A percentile compares a stretch with the other conserved stretches of the same genome.
Conservation (phyloP, 2,113 vertebrate genomes). For the Ia io region DNA sequence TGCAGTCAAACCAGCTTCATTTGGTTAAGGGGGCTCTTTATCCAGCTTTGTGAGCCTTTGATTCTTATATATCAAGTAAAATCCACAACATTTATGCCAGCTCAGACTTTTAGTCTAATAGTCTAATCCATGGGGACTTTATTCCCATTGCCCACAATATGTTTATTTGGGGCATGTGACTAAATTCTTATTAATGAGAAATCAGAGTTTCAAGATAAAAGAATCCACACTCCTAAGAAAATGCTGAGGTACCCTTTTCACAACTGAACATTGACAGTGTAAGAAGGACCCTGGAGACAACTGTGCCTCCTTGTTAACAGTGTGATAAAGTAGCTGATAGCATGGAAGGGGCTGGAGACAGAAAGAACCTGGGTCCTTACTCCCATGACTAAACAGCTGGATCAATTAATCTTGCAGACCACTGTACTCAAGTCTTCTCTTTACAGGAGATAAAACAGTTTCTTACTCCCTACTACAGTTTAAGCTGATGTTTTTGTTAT, state of each 20-base stretch:
- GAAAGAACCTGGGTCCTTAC: background rate
- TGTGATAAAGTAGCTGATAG: background rate
- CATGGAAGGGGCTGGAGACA: background rate
- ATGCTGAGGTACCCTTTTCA: background rate
- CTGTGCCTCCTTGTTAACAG: background rate
- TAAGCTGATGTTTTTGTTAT: background rate
- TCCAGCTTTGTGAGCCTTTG: background rate
- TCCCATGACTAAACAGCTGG: background rate
- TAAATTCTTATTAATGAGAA: background rate
- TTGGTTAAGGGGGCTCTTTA: background rate
- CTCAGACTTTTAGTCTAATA: background rate
- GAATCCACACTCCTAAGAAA: background rate
- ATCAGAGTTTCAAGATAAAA: background rate
- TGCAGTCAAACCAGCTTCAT: background rate
- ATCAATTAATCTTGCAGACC: background rate
- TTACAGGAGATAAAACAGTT: background rate
- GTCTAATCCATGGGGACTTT: background rate
- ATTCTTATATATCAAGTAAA: background rate
- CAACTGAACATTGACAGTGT: fast-evolving
- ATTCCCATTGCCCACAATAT: background rate
- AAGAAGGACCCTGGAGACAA: background rate
- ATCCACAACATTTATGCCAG: background rate
- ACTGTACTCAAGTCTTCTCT: background rate
- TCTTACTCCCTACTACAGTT: background rate
- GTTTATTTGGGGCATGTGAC: background rate